Evolutionary conservation across 2,888 invertebrate species (phyloP), one percentile per base, ranked within the genome.

Genomic region (Drosophila sordidula): DNA sequence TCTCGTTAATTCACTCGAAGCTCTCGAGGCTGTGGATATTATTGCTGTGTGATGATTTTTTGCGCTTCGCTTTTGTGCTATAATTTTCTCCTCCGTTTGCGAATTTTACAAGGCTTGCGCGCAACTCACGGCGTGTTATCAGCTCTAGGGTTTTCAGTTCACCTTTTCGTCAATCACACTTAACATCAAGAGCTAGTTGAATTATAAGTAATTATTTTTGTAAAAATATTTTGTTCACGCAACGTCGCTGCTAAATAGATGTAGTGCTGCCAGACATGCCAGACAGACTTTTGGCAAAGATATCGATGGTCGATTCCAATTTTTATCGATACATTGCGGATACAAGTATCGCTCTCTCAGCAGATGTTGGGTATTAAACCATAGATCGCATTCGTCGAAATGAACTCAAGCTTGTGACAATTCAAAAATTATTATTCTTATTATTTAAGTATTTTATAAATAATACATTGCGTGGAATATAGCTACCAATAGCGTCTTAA

Each of bases 201-300:
- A 72, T 56, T 75, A 69, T 70, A 73, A 76, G 69, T 72, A 80
- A 73, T 70, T 87, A 84, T 89, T 89, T 83, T 73, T 68, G 76
- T 79, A 82, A 82, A 83, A 83, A 77, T 87, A 74, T 86, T 80
- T 80, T 80, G 75, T 89, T 87, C 89, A 88, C 84, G 89, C 89
- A 84, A 84, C 84, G 89, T 84, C 76, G 78, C 70, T 85, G 82
- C 75, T 66, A 41, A 70, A 67, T 83, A 66, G 65, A 75, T 67
- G 67, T 39, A 38, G 68, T 44, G 84, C 22, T 87, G 81, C 78
- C 85, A 64, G 58, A 75, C 49, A 36, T 39, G 38, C 29, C 8
- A 51, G 18, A 34, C 18, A 49, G 42, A 16, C 25, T 41, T 22
- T 36, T 11, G 22, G 3, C 6, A 29, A 51, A 18, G 26, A 22